These are phyloP conservation scores for Alfaro cultratus DNA, from an alignment of 2,797 vertebrate species.

Conservation along the genomic window DNA sequence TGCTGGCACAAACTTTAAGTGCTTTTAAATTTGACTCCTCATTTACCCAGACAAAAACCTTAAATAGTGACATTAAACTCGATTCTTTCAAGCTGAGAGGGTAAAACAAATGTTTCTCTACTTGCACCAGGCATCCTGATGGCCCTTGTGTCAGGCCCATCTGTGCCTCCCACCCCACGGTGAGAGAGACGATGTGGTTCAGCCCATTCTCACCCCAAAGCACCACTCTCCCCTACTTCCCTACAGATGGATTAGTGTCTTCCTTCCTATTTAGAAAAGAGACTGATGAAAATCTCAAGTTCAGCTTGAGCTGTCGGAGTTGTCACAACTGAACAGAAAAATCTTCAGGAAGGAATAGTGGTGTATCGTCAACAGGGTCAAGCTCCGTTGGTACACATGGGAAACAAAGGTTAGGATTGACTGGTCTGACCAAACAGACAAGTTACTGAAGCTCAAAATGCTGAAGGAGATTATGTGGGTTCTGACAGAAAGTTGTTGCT, in stretches of 20 bases:
- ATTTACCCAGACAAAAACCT: not conserved
- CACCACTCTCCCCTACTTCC: not conserved
- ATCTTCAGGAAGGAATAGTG: not conserved
- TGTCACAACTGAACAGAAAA: not conserved
- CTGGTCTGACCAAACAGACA: not conserved
- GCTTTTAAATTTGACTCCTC: not conserved
- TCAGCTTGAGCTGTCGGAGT: not conserved
- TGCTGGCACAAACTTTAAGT: constrained; percentile 1
- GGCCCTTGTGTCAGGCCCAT: constrained; percentile 6
- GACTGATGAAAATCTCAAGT: not conserved
- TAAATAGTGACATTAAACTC: not conserved
- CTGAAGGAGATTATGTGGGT: not conserved
- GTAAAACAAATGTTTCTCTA: constrained; percentile 4
- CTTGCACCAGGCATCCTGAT: not conserved
- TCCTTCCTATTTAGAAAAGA: not conserved
- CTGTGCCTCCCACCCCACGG: not conserved
- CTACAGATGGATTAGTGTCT: not conserved
- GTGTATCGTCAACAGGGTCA: not conserved
- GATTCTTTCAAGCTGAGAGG: not conserved
- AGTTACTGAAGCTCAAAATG: not conserved
- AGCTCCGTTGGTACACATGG: not conserved
- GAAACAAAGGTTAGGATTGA: not conserved
- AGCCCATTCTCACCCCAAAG: not conserved
- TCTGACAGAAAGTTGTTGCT: not conserved
- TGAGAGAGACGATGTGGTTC: not conserved